A percentile compares a stretch with the other conserved stretches of the same genome.
Evolutionary conservation across 2,888 invertebrate genomes (phyloP).

Genomic region (Resseliella maxima): DNA sequence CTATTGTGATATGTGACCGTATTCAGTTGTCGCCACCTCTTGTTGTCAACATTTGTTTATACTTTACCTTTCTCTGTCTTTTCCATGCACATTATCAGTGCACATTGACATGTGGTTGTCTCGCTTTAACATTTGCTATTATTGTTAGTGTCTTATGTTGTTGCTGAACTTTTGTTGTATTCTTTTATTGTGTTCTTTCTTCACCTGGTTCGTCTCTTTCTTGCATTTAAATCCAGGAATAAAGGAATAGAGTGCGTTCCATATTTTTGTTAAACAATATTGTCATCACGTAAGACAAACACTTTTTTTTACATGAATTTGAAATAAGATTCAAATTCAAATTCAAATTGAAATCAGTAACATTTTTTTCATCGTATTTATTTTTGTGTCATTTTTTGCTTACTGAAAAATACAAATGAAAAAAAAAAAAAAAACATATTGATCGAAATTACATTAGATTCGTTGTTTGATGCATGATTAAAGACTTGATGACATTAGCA

Average conservation of each 20-base stretch:
- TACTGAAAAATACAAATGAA: neutral
- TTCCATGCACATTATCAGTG: neutral
- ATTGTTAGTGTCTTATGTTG: constrained; percentile 23
- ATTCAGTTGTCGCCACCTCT: constrained; percentile 22
- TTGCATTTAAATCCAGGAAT: neutral
- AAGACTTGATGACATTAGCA: constrained; percentile 6
- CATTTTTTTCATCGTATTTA: neutral
- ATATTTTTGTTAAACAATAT: neutral
- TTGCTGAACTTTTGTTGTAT: neutral
- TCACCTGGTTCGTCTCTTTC: constrained; percentile 39
- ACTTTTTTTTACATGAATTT: neutral
- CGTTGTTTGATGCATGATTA: neutral
- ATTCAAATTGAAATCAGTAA: neutral
- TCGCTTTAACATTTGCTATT: neutral
- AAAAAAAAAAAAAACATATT: neutral
- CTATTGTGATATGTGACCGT: neutral
- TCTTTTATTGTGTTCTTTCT: neutral
- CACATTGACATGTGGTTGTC: neutral
- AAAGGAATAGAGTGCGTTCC: constrained; percentile 46
- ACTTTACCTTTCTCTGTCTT: neutral
- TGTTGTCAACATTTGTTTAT: constrained; percentile 46
- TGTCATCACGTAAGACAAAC: neutral
- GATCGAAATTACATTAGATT: neutral
- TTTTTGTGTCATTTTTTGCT: neutral
- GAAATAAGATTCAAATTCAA: neutral